phyloP scores from a whole-genome alignment of 2,113 vertebrate species.

The Dermatemys mawii region DNA sequence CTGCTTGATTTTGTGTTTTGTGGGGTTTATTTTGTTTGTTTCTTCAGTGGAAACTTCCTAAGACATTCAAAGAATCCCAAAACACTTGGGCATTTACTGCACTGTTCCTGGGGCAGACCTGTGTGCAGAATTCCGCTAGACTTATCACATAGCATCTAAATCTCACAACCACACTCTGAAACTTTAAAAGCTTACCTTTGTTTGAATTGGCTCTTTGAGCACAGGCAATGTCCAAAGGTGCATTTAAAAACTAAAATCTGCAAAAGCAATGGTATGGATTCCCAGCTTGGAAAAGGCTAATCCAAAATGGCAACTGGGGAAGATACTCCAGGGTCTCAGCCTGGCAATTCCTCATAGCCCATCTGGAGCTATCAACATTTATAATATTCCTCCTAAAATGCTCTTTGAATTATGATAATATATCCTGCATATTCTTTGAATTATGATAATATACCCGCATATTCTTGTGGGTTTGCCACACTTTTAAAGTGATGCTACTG shows the following conservation, averaged over 20 bases:
- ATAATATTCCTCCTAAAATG: not conserved
- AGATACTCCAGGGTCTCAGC: not conserved
- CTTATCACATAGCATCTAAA: not conserved
- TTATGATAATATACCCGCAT: not conserved
- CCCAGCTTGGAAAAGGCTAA: not conserved
- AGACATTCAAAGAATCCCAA: not conserved
- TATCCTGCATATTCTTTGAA: not conserved
- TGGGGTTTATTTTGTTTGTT: constrained; percentile 2
- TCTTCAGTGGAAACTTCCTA: accelerated
- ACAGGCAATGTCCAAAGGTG: not conserved
- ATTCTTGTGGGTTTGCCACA: not conserved
- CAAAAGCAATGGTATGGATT: not conserved
- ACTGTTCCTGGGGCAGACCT: not conserved
- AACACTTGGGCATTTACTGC: not conserved
- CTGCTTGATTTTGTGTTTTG: not conserved
- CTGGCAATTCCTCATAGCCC: not conserved
- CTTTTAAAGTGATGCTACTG: not conserved
- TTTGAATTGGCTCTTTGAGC: not conserved
- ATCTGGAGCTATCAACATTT: not conserved
- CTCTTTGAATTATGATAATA: not conserved
- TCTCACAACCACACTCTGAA: not conserved
- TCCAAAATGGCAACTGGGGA: not conserved
- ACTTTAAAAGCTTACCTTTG: not conserved
- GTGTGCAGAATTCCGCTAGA: not conserved
- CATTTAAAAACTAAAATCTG: not conserved